Conservation (phyloP, 2,113 vertebrate species). For the Pholis gunnellus region DNA sequence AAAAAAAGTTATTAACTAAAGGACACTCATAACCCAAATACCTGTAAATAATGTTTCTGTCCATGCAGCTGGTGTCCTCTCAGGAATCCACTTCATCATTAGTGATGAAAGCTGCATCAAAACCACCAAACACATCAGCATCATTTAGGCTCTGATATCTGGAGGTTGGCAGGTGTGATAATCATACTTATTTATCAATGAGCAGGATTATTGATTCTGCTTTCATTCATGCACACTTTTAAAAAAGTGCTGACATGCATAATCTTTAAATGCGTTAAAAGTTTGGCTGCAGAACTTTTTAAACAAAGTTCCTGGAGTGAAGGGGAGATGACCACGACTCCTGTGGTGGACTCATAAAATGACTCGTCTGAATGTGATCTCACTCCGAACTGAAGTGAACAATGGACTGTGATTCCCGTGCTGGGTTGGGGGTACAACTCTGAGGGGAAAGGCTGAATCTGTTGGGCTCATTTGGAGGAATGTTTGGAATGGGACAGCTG, state of each 20-base stretch:
- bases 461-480: constrained; percentile 59
- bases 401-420: background rate
- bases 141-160: background rate
- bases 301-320: background rate
- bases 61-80: too few relatives aligned
- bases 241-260: background rate
- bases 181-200: too few relatives aligned
- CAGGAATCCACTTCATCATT: too few relatives aligned
- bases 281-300: too few relatives aligned
- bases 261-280: background rate
- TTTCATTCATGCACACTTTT: background rate
- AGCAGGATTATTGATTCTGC: too few relatives aligned
- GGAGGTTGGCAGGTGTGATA: background rate
- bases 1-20: too few relatives aligned
- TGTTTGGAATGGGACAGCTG: constrained; percentile 73
- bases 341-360: background rate
- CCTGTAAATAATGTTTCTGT: too few relatives aligned
- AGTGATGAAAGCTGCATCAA: too few relatives aligned
- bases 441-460: constrained; percentile 23
- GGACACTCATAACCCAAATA: background rate
- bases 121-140: background rate
- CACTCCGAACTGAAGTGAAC: background rate
- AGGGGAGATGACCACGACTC: background rate
- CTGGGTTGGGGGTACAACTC: background rate
- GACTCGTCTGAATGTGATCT: background rate